Percentiles rank a stretch among this genome's conserved stretches.
Evolutionary conservation across 2,888 invertebrate species (phyloP).

Genomic region (Lissocephala sabroskyi): DNA sequence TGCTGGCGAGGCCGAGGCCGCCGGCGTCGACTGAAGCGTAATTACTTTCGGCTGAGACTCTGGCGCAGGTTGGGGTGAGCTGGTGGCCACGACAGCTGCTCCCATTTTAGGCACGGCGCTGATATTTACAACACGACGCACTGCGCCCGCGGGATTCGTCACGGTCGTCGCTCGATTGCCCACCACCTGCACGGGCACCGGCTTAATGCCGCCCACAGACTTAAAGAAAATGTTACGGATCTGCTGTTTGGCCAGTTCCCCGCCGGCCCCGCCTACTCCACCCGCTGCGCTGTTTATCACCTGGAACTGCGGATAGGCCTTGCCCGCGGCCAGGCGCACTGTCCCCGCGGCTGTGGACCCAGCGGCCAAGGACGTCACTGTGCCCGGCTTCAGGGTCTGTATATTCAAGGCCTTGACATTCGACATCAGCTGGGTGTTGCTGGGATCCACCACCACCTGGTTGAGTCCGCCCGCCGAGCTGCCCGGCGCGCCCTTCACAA

Average conservation of each 20-base stretch:
- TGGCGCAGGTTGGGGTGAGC: slow-evolving; percentile 6
- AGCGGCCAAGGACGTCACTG: neutral
- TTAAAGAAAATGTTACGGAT: slow-evolving; percentile 39
- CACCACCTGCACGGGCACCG: slow-evolving; percentile 40
- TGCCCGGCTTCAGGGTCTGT: slow-evolving; percentile 31
- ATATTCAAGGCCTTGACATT: slow-evolving; percentile 35
- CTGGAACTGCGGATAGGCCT: slow-evolving; percentile 41
- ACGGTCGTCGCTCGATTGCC: slow-evolving; percentile 27
- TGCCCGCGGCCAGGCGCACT: slow-evolving; percentile 26
- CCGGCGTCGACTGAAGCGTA: slow-evolving; percentile 19
- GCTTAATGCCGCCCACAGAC: slow-evolving; percentile 36
- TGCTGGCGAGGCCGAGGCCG: slow-evolving; percentile 10
- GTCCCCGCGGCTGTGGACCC: slow-evolving; percentile 14
- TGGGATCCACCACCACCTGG: slow-evolving; percentile 28
- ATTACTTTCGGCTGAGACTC: slow-evolving; percentile 26
- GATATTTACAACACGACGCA: slow-evolving; percentile 44
- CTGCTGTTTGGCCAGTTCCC: slow-evolving; percentile 26
- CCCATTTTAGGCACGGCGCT: slow-evolving; percentile 28
- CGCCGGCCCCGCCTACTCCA: neutral
- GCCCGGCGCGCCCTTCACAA: slow-evolving; percentile 3
- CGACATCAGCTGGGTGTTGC: slow-evolving; percentile 11
- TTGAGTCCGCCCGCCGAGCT: slow-evolving; percentile 8
- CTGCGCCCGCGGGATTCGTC: slow-evolving; percentile 28
- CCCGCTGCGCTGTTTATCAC: slow-evolving; percentile 30
- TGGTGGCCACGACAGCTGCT: slow-evolving; percentile 16